Conservation (phyloP, 2,797 vertebrate species). For the Pangasius macronema region DNA sequence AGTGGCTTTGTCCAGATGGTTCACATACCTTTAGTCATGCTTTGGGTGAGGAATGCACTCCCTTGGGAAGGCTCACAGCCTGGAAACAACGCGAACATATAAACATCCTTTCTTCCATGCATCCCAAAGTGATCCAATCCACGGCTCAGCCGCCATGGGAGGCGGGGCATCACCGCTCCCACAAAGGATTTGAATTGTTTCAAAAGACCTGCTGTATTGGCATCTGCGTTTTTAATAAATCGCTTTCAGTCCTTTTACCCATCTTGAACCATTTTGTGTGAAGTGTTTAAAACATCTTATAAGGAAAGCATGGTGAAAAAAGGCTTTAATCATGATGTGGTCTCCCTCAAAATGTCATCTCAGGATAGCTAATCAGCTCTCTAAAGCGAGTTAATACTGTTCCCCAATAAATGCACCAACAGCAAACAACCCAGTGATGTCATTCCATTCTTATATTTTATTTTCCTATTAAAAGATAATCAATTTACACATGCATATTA, state of each 20-base stretch:
- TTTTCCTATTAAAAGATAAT: conserved; percentile 59
- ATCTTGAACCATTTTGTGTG: conserved; percentile 57
- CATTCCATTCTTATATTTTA: conserved; percentile 62
- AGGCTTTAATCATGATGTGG: conserved; percentile 52
- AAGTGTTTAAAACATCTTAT: conserved; percentile 62
- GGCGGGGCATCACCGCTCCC: neutral
- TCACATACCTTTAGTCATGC: conserved; percentile 82
- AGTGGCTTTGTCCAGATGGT: conserved; percentile 82
- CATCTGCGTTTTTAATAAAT: conserved; percentile 32
- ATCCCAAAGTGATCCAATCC: conserved; percentile 65
- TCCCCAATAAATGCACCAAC: conserved; percentile 69
- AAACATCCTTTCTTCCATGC: conserved; percentile 75
- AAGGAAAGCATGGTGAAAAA: conserved; percentile 55
- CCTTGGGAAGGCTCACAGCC: conserved; percentile 77
- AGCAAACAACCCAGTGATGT: conserved; percentile 57
- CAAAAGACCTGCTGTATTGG: conserved; percentile 36
- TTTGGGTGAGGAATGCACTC: conserved; percentile 80
- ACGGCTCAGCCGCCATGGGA: conserved; percentile 49
- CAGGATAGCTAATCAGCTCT: conserved; percentile 68
- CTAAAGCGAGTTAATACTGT: conserved; percentile 70
- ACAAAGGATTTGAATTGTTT: conserved; percentile 17
- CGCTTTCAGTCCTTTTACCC: conserved; percentile 38
- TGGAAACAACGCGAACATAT: conserved; percentile 84
- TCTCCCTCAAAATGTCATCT: conserved; percentile 52
- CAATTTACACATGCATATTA: conserved; percentile 61